A percentile compares a stretch with the other conserved stretches of the same genome.
Conservation (phyloP, 2,113 vertebrate species). For the Apodemus sylvaticus region DNA sequence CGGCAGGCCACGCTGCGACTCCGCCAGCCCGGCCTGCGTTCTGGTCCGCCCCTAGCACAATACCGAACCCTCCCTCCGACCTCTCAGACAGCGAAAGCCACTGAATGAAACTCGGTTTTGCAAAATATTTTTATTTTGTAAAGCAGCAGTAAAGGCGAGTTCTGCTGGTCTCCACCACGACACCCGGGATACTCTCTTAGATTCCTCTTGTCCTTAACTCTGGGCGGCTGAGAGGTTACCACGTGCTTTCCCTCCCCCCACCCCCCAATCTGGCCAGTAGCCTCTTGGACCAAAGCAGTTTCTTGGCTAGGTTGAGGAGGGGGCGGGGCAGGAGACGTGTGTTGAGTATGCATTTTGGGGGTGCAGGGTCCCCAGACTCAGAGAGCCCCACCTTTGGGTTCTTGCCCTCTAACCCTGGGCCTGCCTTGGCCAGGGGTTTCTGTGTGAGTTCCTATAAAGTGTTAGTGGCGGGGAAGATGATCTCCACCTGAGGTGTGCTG, state of each 20-base stretch:
- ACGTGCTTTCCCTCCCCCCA: conserved; percentile 64
- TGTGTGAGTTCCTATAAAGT: not conserved
- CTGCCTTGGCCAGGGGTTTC: not conserved
- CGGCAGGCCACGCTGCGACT: conserved; percentile 64
- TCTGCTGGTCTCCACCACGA: not conserved
- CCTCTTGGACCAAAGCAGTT: accelerated
- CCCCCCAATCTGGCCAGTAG: not conserved
- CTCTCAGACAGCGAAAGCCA: conserved; percentile 18
- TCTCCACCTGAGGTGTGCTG: not conserved
- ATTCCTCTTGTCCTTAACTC: not conserved
- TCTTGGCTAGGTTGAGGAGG: conserved; percentile 71
- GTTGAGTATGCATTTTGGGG: not conserved
- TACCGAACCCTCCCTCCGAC: conserved; percentile 16
- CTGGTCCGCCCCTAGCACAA: conserved; percentile 23
- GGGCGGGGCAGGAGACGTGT: conserved; percentile 41
- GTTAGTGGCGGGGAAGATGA: conserved; percentile 20
- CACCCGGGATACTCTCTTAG: not conserved
- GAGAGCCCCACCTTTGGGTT: conserved; percentile 57
- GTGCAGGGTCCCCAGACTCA: not conserved
- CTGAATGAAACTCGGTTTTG: conserved; percentile 57
- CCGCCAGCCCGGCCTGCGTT: not conserved
- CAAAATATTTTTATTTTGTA: conserved; percentile 65
- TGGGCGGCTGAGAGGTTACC: conserved; percentile 35
- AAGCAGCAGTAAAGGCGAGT: conserved; percentile 22
- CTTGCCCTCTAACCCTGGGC: conserved; percentile 4